phyloP scores from a whole-genome alignment of 2,113 vertebrate genomes.

The Notothenia rossii region DNA sequence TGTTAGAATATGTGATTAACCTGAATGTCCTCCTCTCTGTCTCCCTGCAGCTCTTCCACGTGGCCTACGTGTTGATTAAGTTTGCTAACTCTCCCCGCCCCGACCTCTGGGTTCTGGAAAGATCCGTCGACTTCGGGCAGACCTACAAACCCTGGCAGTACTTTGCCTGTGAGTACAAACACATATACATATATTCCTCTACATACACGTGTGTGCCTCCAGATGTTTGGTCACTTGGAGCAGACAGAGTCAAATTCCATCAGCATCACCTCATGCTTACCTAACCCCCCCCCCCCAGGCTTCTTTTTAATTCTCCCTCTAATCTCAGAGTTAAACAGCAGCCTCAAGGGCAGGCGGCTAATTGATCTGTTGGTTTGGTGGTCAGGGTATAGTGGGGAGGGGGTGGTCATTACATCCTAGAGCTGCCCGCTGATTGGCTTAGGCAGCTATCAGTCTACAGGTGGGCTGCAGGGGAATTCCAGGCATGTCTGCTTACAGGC shows the following conservation, averaged over 20 bases:
- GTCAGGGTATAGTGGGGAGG: neutral
- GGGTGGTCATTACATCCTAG: constrained; percentile 26
- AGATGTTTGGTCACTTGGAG: constrained; percentile 11
- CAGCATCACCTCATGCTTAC: constrained; percentile 34
- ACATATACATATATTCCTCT: neutral
- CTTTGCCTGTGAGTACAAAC: constrained; percentile 93
- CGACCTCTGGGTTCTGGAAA: constrained; percentile 97
- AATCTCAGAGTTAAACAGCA: constrained; percentile 21
- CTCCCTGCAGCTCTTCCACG: constrained; percentile 92
- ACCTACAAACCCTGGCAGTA: constrained; percentile 97
- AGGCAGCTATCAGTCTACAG: constrained; percentile 58
- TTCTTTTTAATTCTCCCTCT: constrained; percentile 15
- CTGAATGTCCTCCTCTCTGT: neutral
- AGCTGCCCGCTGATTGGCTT: constrained; percentile 57
- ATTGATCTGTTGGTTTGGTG: constrained; percentile 27
- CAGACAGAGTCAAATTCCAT: constrained; percentile 27
- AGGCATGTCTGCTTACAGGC: constrained; percentile 55
- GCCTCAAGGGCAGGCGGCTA: constrained; percentile 3
- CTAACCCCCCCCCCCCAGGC: constrained; percentile 12
- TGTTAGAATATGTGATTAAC: neutral
- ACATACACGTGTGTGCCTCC: neutral
- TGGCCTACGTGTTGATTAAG: constrained; percentile 97
- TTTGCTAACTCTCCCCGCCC: constrained; percentile 98
- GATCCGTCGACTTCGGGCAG: constrained; percentile 91
- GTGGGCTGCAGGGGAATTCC: constrained; percentile 71